Conservation (phyloP, 2,797 vertebrate genomes). For the Okamejei kenojei region DNA sequence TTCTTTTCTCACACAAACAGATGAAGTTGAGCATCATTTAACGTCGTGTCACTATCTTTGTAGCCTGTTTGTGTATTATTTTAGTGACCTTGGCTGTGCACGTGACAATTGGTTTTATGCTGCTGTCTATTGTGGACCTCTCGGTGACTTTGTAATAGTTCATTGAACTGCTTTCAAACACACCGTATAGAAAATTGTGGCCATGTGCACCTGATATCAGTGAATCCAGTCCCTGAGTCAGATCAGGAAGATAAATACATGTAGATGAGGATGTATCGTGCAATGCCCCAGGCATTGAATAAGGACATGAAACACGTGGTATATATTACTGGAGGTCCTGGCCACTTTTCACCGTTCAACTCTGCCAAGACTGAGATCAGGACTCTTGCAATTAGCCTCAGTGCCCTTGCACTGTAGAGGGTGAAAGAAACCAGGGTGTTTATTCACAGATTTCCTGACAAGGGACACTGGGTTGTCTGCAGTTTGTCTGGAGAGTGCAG, state of each 20-base stretch:
- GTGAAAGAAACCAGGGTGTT: background rate
- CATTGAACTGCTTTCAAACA: background rate
- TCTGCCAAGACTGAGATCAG: background rate
- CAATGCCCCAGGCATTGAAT: background rate
- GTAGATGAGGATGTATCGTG: background rate
- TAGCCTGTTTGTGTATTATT: background rate
- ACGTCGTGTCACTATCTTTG: background rate
- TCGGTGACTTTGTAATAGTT: background rate
- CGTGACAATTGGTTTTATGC: background rate
- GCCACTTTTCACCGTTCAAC: background rate
- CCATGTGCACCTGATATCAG: background rate
- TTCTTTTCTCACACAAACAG: background rate
- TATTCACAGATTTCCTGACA: background rate
- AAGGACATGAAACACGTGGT: background rate
- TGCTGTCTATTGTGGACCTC: background rate
- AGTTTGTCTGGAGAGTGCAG: too few species aligned
- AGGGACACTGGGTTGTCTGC: background rate
- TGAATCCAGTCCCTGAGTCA: background rate
- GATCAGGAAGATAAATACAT: background rate
- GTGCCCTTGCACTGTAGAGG: background rate
- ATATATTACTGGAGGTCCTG: background rate
- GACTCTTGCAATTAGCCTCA: too few species aligned
- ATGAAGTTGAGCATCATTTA: background rate
- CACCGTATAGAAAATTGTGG: background rate
- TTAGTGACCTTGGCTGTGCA: background rate